Evolutionary conservation across 1,140 invertebrate genomes (phyloP).

Genomic region (Zaprionus capensis): DNA sequence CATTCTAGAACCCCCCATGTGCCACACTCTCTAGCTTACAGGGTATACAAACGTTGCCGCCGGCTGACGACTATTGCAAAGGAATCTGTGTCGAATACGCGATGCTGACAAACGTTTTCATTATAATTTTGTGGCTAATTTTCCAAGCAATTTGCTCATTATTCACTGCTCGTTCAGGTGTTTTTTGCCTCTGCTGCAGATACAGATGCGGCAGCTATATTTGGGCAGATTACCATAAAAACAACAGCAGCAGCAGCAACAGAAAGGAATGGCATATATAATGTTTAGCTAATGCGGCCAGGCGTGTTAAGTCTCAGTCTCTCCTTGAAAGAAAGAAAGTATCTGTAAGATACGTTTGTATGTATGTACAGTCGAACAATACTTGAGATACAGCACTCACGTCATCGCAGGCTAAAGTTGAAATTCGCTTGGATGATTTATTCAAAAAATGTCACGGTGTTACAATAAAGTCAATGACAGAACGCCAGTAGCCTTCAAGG

Average conservation of each 20-base stretch:
- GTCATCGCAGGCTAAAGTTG: conserved; percentile 50
- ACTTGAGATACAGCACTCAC: conserved; percentile 50
- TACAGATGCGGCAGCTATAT: conserved; percentile 53
- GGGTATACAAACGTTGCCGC: conserved; percentile 32
- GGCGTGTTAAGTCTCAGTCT: conserved; percentile 52
- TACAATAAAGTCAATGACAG: conserved; percentile 77
- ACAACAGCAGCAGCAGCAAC: conserved; percentile 4
- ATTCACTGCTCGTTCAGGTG: conserved; percentile 68
- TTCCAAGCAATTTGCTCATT: conserved; percentile 76
- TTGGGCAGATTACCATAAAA: conserved; percentile 72
- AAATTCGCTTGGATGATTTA: conserved; percentile 58
- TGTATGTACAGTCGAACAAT: background rate
- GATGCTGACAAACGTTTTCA: conserved; percentile 76
- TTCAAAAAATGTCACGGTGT: conserved; percentile 64
- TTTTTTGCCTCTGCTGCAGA: conserved; percentile 17
- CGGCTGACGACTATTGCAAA: conserved; percentile 36
- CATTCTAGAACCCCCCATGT: no score
- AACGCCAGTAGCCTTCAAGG: conserved; percentile 10
- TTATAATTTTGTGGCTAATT: conserved; percentile 72
- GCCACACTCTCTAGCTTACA: background rate
- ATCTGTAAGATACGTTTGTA: conserved; percentile 52
- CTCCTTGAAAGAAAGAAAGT: conserved; percentile 31
- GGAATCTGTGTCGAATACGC: conserved; percentile 68
- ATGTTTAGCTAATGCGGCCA: conserved; percentile 59
- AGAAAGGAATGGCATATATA: conserved; percentile 3